Base-by-base conservation (phyloP, 2,113 vertebrate genomes). In the Conger conger region DNA sequence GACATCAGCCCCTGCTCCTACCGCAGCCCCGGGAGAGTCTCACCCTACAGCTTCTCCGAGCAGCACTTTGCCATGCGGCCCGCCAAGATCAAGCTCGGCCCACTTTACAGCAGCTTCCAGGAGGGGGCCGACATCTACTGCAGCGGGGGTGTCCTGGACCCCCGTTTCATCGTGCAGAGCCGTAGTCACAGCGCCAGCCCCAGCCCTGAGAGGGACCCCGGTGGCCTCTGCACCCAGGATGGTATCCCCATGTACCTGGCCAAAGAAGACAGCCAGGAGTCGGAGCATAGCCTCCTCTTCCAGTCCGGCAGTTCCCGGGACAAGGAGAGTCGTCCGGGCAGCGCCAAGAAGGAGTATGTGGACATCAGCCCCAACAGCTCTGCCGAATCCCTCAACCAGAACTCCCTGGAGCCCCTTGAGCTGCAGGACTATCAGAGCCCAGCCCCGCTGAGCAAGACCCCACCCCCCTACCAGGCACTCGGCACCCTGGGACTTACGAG, bases 401-500 rank as follows among this genome's bases (percentile, higher is more conserved):
- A 96, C 89, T 96, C 96, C 73, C 89, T 96, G 79, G 97, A 98
- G 91, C 95, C 95, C n/a, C 94, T 96, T 1, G 97, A 96, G 63
- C 91, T 97, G 87, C 96, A 94, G 84, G 96, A 96, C 92, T 96
- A 95, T 92, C 96, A 95, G 4, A 95, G 94, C 90, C 96, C 95
- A 11, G 81, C 92, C 68, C 68, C 68, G 0, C 23, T 73, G n/a
- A 73, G n/a, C 68, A 73, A 73, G 68, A 73, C 68, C 15, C 68
- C 68, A 9, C 68, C 68, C n/a, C 68, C 0, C 92, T 96, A 97
- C 90, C 96, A 97, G 86, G 95, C 96, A 94, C 96, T 96, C 91
- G 96, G 95, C 81, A 96, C 95, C 88, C 94, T 96, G 0, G 97
- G 97, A 87, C 95, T 99, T 86, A 98, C 95, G 81, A 96, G 98